Percentiles rank a stretch among this genome's conserved stretches.
Conservation (phyloP, 2,888 invertebrate genomes). For the Cepaea hortensis region DNA sequence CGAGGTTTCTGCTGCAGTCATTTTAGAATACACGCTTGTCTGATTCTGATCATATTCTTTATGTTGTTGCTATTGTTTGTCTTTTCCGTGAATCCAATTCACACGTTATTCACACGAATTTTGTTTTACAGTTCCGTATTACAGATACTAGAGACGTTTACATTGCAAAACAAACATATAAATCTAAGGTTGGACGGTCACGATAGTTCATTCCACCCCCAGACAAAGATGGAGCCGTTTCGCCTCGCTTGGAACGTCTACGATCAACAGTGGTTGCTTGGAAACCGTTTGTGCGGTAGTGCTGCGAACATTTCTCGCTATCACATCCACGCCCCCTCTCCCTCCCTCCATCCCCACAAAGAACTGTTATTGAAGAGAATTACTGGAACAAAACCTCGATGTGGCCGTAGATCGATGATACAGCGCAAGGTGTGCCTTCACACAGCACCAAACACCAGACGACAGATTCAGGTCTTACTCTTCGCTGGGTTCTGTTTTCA, state of each 20-base stretch:
- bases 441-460: not conserved
- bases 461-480: too few relatives aligned
- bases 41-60: too few relatives aligned
- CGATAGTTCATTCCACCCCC: too few relatives aligned
- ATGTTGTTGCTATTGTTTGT: too few relatives aligned
- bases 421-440: not conserved
- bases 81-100: too few relatives aligned
- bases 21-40: too few relatives aligned
- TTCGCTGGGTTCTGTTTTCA: too few relatives aligned
- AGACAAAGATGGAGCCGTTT: not conserved
- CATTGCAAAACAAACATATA: not conserved
- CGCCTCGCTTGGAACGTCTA: not conserved
- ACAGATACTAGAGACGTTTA: not conserved
- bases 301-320: not conserved
- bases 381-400: not conserved
- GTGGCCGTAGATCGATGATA: not conserved
- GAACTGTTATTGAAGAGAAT: not conserved
- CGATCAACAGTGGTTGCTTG: constrained; percentile 14
- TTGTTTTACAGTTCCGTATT: too few relatives aligned
- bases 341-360: not conserved
- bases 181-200: not conserved
- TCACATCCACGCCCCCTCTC: not conserved
- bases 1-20: too few relatives aligned
- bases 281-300: not conserved
- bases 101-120: too few relatives aligned